Percentiles rank a stretch among this genome's conserved stretches.
Conservation (phyloP, 23 tunicate genomes). For the Ascidia mentula region DNA sequence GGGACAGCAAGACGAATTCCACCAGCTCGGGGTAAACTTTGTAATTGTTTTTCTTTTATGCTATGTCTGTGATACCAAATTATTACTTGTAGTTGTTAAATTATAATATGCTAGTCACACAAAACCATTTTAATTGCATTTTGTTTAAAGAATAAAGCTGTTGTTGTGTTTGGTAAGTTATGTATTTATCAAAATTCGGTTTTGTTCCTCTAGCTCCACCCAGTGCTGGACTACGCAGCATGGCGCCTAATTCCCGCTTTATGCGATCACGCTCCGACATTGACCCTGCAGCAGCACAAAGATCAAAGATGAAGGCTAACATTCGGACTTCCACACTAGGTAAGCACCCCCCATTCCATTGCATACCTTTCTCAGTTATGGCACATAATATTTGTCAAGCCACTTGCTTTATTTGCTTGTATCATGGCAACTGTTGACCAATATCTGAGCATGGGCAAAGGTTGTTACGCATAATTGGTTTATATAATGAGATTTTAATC, state of each 20-base stretch:
- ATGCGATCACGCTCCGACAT: slow-evolving; percentile 85
- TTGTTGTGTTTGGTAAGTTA: neutral
- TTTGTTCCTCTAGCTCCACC: slow-evolving; percentile 29
- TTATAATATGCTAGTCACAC: neutral
- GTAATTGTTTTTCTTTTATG: neutral
- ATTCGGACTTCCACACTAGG: neutral
- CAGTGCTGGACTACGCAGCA: slow-evolving; percentile 45
- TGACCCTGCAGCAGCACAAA: slow-evolving; percentile 69
- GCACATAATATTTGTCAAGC: too few species aligned
- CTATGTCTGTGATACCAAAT: neutral
- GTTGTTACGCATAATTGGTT: too few species aligned
- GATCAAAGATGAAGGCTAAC: slow-evolving; percentile 77
- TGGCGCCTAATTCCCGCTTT: slow-evolving; percentile 42
- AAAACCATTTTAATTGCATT: neutral
- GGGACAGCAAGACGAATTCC: neutral
- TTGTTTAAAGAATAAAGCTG: neutral
- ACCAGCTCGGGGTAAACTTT: neutral
- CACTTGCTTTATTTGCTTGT: too few species aligned
- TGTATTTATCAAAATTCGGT: neutral
- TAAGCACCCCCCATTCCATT: neutral
- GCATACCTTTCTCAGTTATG: neutral
- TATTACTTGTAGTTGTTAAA: neutral
- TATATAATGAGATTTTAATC: too few species aligned
- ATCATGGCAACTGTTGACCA: too few species aligned
- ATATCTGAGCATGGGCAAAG: too few species aligned